Evolutionary conservation across 2,113 vertebrate species (phyloP), one percentile per base, ranked within the genome.

Genomic region (Notothenia coriiceps): DNA sequence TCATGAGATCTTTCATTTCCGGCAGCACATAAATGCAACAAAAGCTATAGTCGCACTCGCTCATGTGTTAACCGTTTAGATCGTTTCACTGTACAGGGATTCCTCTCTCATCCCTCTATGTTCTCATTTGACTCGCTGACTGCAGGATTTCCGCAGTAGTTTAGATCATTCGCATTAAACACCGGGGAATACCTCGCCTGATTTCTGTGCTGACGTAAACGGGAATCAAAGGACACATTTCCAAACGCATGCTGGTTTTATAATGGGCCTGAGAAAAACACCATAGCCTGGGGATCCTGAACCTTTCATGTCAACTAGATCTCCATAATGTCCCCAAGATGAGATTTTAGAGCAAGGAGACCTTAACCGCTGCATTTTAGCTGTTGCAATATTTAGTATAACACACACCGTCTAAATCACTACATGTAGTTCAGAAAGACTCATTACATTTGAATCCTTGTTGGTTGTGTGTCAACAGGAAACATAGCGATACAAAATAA

Each of bases 171-270:
- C 59, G 66, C 69, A 55, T 22, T 47, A 68, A 61, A 50, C 75
- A 82, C 17, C 61, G 47, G 85, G 88, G 77, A 82, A 86, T 68
- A 86, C 90, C 82, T 74, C 35, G 14, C 22, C 81, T 77, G 74
- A 49, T 87, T 49, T 84, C 46, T 71, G 56, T 75, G 79, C 67
- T 83, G 88, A 91, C 79, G 79, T 78, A 75, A 71, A 63, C 14
- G 46, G 43, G 11, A 22, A 82, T 80, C 47, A 79, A 70, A 63
- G 61, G 14, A 2, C 52, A 67, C 46, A 77, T 70, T 57, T 59
- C 61, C 22, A 13, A 71, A 29, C 44, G 10, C 51, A 15, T 18
- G 14, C 43, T 22, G 12, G 8, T 71, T 49, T 14, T 14, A 33
- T 13, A n/a, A 14, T 46, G n/a, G 35, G 40, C 1, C 20, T 33